phyloP scores from a whole-genome alignment of 2,797 vertebrate species.

The Phataginus tricuspis region DNA sequence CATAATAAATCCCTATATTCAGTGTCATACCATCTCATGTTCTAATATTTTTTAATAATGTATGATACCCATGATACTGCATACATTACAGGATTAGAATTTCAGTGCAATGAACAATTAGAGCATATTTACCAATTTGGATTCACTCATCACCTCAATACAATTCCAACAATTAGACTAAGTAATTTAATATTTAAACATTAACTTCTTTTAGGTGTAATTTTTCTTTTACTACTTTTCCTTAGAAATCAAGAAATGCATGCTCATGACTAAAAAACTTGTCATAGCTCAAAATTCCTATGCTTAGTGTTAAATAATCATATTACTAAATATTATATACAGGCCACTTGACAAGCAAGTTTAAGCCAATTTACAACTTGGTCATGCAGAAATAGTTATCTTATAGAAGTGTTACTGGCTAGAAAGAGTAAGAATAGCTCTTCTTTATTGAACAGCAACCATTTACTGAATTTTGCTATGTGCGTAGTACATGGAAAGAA shows the following conservation, averaged over 20 bases:
- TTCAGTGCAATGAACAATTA: slow-evolving; percentile 16
- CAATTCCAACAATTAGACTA: slow-evolving; percentile 32
- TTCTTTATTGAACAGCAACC: not conserved
- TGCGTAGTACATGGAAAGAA: not conserved
- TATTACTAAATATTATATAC: not conserved
- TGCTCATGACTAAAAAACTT: not conserved
- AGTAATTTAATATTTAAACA: slow-evolving; percentile 8
- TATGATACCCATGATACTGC: slow-evolving; percentile 70
- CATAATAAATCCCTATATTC: slow-evolving; percentile 77
- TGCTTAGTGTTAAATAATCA: slow-evolving; percentile 36
- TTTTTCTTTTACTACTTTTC: slow-evolving; percentile 43
- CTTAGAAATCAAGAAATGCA: slow-evolving; percentile 44
- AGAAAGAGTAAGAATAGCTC: not conserved
- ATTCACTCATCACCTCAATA: not conserved
- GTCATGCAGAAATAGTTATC: not conserved
- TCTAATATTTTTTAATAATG: slow-evolving; percentile 68
- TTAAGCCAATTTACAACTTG: not conserved
- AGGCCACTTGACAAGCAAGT: slow-evolving; percentile 31
- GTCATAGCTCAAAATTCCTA: not conserved
- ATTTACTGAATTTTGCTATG: not conserved
- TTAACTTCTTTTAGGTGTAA: not conserved
- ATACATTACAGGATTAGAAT: not conserved
- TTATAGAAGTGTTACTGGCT: not conserved
- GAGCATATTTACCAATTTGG: not conserved
- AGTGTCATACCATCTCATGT: slow-evolving; percentile 59